A percentile compares a stretch with the other conserved stretches of the same genome.
Evolutionary conservation across 2,888 invertebrate species (phyloP).

Genomic region (Disparrhopalites patrizii): DNA sequence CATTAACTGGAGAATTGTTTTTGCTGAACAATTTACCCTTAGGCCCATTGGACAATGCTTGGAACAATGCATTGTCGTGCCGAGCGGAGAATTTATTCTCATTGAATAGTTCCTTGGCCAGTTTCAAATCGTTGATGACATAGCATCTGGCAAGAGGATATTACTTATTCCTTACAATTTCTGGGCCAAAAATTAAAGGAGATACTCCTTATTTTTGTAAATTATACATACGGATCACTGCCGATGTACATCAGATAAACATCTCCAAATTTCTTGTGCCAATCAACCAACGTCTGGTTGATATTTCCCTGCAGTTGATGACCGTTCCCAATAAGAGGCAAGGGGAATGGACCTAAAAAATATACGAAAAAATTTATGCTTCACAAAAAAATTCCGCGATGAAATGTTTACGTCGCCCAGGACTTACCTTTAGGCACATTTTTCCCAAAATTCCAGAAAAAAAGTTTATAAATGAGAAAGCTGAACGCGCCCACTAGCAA

Average conservation of each 20-base stretch:
- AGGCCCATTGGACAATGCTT: not conserved
- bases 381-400: not conserved
- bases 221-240: not conserved
- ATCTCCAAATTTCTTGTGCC: not conserved
- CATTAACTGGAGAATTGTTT: not conserved
- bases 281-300: not conserved
- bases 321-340: not conserved
- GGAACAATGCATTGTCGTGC: not conserved
- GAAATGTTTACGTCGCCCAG: no score
- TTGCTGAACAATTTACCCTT: not conserved
- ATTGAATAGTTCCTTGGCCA: conserved; percentile 1
- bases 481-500: no score
- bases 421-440: no score
- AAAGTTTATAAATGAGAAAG: no score
- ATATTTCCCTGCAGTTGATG: not conserved
- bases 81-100: not conserved
- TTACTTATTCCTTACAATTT: not conserved
- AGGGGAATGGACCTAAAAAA: not conserved
- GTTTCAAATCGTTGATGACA: conserved; percentile 2
- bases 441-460: no score
- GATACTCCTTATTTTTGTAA: not conserved
- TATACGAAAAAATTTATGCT: not conserved
- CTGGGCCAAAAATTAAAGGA: not conserved
- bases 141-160: not conserved
- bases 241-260: not conserved